Conservation (phyloP, 1,140 invertebrate genomes). For the Sitophilus oryzae region DNA sequence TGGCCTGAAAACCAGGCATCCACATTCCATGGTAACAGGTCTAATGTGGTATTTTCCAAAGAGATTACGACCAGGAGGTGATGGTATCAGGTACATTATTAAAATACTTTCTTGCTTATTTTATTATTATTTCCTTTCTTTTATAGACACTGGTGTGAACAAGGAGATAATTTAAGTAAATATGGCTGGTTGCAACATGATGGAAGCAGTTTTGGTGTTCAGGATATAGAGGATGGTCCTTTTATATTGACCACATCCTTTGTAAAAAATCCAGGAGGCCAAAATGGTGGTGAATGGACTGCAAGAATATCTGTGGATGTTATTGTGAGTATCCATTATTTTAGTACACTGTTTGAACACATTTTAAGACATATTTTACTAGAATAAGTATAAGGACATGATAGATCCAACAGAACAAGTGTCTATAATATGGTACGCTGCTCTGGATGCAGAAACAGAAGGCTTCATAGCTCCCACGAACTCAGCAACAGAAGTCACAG, state of each 20-base stretch:
- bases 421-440: slow-evolving; percentile 71
- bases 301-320: slow-evolving; percentile 69
- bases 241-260: slow-evolving; percentile 80
- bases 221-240: slow-evolving; percentile 78
- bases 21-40: slow-evolving; percentile 81
- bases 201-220: slow-evolving; percentile 84
- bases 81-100: slow-evolving; percentile 64
- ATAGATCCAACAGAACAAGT: slow-evolving; percentile 48
- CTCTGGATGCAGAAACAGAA: slow-evolving; percentile 63
- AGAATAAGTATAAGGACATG: slow-evolving; percentile 39
- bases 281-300: slow-evolving; percentile 89
- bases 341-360: neutral
- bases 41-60: slow-evolving; percentile 94
- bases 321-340: slow-evolving; percentile 46
- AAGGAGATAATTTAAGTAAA: slow-evolving; percentile 73
- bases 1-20: slow-evolving; percentile 84
- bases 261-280: slow-evolving; percentile 73
- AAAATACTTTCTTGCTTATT: too few species aligned
- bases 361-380: slow-evolving; percentile 12
- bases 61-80: slow-evolving; percentile 56
- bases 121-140: neutral
- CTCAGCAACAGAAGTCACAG: slow-evolving; percentile 53
- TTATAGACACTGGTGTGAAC: slow-evolving; percentile 87
- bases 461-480: slow-evolving; percentile 54
- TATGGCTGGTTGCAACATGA: slow-evolving; percentile 91